A percentile compares a stretch with the other conserved stretches of the same genome.
phyloP scores from a whole-genome alignment of 2,113 vertebrate species.

The Phrynocephalus versicolor region DNA sequence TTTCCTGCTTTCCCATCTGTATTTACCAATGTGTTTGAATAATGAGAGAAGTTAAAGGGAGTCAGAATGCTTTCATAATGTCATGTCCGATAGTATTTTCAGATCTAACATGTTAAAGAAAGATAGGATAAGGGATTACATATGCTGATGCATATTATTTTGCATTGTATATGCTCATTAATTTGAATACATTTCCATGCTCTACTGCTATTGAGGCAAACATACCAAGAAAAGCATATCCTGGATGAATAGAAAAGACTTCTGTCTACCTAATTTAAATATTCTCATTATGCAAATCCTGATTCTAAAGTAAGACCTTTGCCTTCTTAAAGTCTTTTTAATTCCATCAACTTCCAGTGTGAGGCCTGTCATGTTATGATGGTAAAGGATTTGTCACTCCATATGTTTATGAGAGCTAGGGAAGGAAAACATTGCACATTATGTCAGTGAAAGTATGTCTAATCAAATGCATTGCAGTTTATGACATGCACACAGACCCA shows the following conservation, averaged over 20 bases:
- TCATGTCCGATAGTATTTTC: background rate
- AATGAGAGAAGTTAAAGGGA: conserved; percentile 15
- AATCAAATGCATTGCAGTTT: background rate
- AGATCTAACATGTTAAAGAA: conserved; percentile 10
- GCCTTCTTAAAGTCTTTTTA: conserved; percentile 14
- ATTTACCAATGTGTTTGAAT: conserved; percentile 29
- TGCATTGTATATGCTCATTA: background rate
- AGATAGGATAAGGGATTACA: background rate
- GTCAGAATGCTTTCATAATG: background rate
- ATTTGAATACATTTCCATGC: background rate
- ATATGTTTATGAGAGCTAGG: conserved; percentile 31
- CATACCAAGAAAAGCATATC: background rate
- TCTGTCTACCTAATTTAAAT: background rate
- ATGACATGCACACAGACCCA: background rate
- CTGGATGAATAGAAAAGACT: background rate
- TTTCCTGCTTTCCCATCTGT: conserved; percentile 1
- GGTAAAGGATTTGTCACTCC: background rate
- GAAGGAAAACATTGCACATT: background rate
- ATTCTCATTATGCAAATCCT: background rate
- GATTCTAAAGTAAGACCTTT: background rate
- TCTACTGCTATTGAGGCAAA: background rate
- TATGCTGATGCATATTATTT: background rate
- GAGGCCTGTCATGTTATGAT: conserved; percentile 2
- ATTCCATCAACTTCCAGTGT: conserved; percentile 4
- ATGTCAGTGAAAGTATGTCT: background rate